Conservation (phyloP, 2,113 vertebrate species). For the Myiagra hebetior region DNA sequence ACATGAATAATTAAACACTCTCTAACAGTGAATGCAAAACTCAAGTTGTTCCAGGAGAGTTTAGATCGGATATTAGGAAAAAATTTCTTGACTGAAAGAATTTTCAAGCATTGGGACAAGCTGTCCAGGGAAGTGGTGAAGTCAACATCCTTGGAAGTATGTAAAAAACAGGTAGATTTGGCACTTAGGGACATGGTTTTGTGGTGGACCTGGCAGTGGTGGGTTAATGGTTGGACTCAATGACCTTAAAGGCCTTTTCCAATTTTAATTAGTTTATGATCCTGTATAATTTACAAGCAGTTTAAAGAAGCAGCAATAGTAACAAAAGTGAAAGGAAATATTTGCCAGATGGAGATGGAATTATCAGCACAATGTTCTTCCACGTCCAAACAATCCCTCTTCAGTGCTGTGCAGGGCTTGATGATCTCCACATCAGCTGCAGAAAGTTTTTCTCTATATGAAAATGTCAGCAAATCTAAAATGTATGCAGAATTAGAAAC, state of each 20-base stretch:
- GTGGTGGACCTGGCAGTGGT: not conserved
- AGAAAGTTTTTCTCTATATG: not conserved
- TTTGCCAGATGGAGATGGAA: not conserved
- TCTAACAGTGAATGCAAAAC: accelerated
- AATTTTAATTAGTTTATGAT: not conserved
- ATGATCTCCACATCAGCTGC: not conserved
- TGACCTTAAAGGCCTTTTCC: not conserved
- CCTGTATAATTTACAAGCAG: not conserved
- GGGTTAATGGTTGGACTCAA: not conserved
- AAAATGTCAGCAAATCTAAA: conserved; percentile 18
- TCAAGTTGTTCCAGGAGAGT: not conserved
- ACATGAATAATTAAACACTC: not conserved
- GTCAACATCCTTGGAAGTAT: not conserved
- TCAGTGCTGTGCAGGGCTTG: accelerated
- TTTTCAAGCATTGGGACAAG: not conserved
- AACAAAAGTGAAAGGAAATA: not conserved
- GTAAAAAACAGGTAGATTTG: not conserved
- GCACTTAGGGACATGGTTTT: not conserved
- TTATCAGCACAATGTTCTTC: not conserved
- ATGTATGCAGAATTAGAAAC: conserved; percentile 5
- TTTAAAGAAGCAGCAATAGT: not conserved
- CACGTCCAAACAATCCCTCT: not conserved
- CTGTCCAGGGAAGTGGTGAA: not conserved
- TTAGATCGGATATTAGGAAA: not conserved
- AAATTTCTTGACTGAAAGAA: not conserved